Evolutionary conservation across 1,140 invertebrate genomes (phyloP).

Genomic region (Pygmarrhopalites habei): DNA sequence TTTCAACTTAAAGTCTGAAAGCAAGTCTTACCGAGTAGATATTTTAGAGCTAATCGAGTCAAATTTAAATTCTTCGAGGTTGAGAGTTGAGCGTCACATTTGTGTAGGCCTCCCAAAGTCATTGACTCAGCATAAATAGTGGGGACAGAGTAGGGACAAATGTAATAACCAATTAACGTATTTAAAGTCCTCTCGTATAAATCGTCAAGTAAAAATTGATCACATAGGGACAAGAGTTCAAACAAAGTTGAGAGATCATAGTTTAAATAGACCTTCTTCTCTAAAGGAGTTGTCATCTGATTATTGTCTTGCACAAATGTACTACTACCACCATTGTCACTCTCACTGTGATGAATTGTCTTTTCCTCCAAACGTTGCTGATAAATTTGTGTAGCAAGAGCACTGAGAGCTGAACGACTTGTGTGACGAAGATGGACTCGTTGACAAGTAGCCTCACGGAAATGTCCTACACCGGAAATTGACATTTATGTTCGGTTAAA

Average conservation of each 20-base stretch:
- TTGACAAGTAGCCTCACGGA: neutral
- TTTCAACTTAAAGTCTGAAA: too few species aligned
- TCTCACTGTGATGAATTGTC: neutral
- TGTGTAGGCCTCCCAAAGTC: neutral
- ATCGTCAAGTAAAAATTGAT: slow-evolving; percentile 7
- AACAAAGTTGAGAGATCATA: neutral
- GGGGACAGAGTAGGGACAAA: slow-evolving; percentile 4
- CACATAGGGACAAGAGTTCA: slow-evolving; percentile 2
- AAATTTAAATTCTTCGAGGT: neutral
- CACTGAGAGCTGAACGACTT: neutral
- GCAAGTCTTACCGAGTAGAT: too few species aligned
- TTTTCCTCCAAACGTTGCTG: neutral
- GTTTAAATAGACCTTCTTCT: too few species aligned
- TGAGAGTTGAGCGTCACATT: neutral
- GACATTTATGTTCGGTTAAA: too few species aligned
- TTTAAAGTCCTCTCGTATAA: slow-evolving; percentile 3
- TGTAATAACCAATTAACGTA: neutral
- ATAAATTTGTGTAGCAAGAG: neutral
- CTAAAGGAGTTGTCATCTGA: too few species aligned
- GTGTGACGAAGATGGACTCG: neutral
- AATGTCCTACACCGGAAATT: slow-evolving; percentile 1
- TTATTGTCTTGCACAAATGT: too few species aligned
- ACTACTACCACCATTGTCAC: too few species aligned
- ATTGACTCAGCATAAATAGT: neutral
- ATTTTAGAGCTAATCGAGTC: neutral